phyloP scores from a whole-genome alignment of 2,888 invertebrate species.

The Machimus rusticus region DNA sequence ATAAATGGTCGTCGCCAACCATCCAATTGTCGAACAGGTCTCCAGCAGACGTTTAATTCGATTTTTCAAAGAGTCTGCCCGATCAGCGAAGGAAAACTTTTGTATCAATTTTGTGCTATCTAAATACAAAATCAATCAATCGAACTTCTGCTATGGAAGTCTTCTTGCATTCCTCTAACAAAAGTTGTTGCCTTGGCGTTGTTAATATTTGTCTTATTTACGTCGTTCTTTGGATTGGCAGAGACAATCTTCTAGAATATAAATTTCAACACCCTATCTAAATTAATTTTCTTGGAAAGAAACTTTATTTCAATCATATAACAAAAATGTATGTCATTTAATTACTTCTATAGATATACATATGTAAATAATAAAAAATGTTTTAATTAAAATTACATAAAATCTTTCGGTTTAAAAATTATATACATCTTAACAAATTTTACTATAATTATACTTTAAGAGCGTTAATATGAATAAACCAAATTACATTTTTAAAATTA shows the following conservation, averaged over 20 bases:
- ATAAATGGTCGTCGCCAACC: not conserved
- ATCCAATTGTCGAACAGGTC: not conserved
- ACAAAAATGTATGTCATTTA: no score
- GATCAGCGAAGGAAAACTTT: not conserved
- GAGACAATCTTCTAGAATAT: not conserved
- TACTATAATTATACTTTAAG: no score
- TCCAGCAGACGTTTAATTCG: not conserved
- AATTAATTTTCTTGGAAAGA: no score
- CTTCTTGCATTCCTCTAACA: not conserved
- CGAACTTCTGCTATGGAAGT: not conserved
- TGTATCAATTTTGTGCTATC: not conserved
- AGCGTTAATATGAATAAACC: no score
- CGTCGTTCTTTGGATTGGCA: not conserved
- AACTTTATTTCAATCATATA: no score
- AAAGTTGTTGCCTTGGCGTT: not conserved
- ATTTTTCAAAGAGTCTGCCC: not conserved
- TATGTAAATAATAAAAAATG: no score
- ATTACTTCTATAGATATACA: no score
- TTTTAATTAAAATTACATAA: no score
- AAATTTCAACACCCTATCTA: no score
- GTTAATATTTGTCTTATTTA: not conserved
- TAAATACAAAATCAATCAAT: not conserved
- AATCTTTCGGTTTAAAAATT: no score
- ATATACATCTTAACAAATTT: no score
- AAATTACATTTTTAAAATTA: no score